A percentile compares a stretch with the other conserved stretches of the same genome.
These are phyloP conservation scores for Halyomorpha halys DNA, from an alignment of 1,140 invertebrate genomes.

Conservation along the genomic window DNA sequence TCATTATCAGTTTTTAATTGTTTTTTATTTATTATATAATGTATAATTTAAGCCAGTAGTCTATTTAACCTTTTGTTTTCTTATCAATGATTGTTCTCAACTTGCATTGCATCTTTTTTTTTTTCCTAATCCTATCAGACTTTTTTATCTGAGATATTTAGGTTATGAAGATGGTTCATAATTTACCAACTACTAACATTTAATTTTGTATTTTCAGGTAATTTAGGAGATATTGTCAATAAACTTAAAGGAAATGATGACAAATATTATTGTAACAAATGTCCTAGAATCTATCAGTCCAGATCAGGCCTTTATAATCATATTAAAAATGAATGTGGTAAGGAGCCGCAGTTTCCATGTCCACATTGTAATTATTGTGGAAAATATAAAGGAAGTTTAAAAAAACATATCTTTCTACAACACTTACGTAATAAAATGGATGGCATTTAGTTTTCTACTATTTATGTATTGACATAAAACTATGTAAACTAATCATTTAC, in stretches of 20 bases:
- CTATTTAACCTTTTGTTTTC: no score
- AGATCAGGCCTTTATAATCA: background rate
- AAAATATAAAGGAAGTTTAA: slow-evolving; percentile 40
- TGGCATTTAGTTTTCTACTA: no score
- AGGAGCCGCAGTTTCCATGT: slow-evolving; percentile 51
- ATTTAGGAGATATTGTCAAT: background rate
- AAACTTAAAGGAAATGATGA: background rate
- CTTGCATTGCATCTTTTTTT: no score
- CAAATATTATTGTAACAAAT: background rate
- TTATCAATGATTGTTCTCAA: no score
- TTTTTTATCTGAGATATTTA: no score
- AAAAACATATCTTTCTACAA: slow-evolving; percentile 33
- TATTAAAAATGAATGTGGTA: slow-evolving; percentile 24
- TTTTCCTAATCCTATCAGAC: no score
- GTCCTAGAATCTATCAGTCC: background rate
- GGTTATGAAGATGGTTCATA: no score
- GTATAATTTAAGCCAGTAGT: no score
- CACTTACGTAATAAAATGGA: background rate
- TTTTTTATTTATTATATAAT: no score
- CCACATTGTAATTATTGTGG: slow-evolving; percentile 48
- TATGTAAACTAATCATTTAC: no score
- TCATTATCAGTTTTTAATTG: no score
- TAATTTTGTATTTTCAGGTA: background rate
- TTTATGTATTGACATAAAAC: no score
- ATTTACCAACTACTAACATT: background rate